Evolutionary conservation across 2,888 invertebrate genomes (phyloP), one percentile per base, ranked within the genome.

Genomic region (Ptychoptera albimana): DNA sequence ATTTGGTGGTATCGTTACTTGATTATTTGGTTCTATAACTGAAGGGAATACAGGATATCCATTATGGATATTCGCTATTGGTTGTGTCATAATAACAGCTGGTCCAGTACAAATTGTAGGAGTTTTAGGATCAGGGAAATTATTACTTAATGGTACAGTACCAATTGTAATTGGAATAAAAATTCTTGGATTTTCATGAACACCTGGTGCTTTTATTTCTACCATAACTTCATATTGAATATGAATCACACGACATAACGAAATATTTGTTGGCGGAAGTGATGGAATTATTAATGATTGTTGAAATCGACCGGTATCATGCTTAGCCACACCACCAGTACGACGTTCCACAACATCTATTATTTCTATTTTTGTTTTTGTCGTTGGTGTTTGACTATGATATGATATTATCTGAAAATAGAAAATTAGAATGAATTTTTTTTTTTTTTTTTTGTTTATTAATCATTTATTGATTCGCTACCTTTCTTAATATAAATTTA

Each of bases 81-180:
- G 57, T 7, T 56, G 57, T 16, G 57, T 55, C 16, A 51, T 46
- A 12, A 47, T 46, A 23, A 43, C 8, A 30, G 23, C 11, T 10
- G 51, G 8, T 46, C 51, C 2, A 53, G 52, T 23, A 5, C 4
- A 23, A 5, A 23, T 23, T 5, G 23, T 23, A 23, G 23, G 23
- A 5, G 23, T 23, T 23, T 23, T 23, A 11, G 41, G 14, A 8
- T 11, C 36, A 14, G 37, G 11, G 15, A 39, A 42, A 43, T 46
- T 15, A 32, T 31, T 29, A 31, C 42, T 40, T 14, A 66, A 48
- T 0, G 66, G 64, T 2, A 64, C 56, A 45, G 61, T 63, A 8
- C 64, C 66, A 46, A 66, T 60, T 14, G 60, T 62, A 8, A 64
- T 58, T 38, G 64, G 64, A 43, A 63, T 55, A 1, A 53, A 49